Evolutionary conservation across 2,888 invertebrate species (phyloP).

Genomic region (Scrobipalpa atriplicella): DNA sequence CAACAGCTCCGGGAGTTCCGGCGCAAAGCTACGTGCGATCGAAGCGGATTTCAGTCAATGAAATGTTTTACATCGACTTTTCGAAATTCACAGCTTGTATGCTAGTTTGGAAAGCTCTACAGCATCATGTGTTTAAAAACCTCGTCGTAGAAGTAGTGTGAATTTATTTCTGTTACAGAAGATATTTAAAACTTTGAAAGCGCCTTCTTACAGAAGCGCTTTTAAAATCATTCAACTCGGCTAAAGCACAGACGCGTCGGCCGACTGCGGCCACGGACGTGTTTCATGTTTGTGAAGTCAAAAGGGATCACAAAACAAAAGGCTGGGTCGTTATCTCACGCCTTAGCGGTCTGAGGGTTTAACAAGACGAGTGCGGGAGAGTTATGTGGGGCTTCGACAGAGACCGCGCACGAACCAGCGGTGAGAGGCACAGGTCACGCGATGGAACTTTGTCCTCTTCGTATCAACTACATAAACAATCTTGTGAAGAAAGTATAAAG

Average conservation of each 20-base stretch:
- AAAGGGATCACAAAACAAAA: constrained; percentile 54
- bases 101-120: not conserved
- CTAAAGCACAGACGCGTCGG: not conserved
- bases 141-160: not conserved
- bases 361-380: constrained; percentile 27
- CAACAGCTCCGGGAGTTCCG: constrained; percentile 14
- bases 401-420: constrained; percentile 7
- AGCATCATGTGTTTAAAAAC: not conserved
- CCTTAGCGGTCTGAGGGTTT: constrained; percentile 35
- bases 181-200: not conserved
- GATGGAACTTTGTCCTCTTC: too few species aligned
- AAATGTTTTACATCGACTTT: constrained; percentile 15
- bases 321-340: constrained; percentile 45
- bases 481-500: too few species aligned
- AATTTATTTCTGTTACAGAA: not conserved
- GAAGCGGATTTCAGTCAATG: constrained; percentile 20
- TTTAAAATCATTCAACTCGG: not conserved
- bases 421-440: not conserved
- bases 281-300: constrained; percentile 44
- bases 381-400: constrained; percentile 16
- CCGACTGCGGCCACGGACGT: constrained; percentile 33
- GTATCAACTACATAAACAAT: too few species aligned
- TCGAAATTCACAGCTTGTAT: not conserved
- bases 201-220: not conserved
- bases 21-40: constrained; percentile 18